Evolutionary conservation across 2,797 vertebrate genomes (phyloP).

Genomic region (Sylvilagus floridanus): DNA sequence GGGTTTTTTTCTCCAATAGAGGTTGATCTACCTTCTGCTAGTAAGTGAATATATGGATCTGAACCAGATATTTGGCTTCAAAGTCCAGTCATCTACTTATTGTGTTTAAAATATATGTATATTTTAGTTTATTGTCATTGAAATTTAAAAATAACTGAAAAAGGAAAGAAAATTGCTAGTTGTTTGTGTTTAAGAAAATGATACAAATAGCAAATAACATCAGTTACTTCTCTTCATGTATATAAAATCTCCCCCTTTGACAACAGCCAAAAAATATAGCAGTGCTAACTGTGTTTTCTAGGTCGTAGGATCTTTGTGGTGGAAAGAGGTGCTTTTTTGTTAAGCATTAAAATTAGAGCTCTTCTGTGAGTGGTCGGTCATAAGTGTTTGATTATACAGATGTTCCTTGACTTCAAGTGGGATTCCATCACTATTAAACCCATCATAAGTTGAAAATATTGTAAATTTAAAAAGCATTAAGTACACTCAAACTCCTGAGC

Average conservation of each 20-base stretch:
- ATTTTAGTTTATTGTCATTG: conserved; percentile 20
- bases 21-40: neutral
- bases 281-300: neutral
- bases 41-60: neutral
- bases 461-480: no score
- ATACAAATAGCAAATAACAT: neutral
- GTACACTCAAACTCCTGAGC: no score
- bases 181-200: conserved; percentile 44
- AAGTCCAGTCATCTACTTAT: neutral
- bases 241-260: neutral
- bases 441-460: no score
- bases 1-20: neutral
- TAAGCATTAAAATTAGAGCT: conserved; percentile 49
- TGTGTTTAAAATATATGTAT: neutral
- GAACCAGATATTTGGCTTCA: neutral
- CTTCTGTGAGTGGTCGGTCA: neutral
- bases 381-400: neutral
- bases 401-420: neutral
- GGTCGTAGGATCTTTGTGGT: conserved; percentile 35
- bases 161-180: conserved; percentile 5
- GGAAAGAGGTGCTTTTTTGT: conserved; percentile 25
- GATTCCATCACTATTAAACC: no score
- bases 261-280: neutral
- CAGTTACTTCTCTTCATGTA: neutral
- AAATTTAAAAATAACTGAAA: conserved; percentile 19